Percentiles rank a stretch among this genome's conserved stretches.
Evolutionary conservation across 2,797 vertebrate species (phyloP).

Genomic region (Pyrocephalus nanus): DNA sequence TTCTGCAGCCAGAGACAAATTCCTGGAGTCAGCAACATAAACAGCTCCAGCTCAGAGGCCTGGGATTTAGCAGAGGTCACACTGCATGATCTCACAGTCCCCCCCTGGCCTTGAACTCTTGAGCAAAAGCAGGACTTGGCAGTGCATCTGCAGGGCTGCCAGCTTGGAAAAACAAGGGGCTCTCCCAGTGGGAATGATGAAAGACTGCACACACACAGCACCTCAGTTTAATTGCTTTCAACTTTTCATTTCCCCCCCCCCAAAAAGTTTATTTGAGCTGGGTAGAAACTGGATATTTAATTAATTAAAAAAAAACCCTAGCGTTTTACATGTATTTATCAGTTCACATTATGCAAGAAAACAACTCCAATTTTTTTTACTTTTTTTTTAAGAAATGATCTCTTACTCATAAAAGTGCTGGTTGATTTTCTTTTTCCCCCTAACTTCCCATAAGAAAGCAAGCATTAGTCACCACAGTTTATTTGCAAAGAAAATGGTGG

Average conservation of each 20-base stretch:
- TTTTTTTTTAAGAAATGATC: neutral
- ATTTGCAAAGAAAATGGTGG: conserved; percentile 58
- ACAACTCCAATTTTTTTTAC: neutral
- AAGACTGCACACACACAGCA: conserved; percentile 41
- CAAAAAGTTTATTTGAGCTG: conserved; percentile 39
- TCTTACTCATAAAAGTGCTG: conserved; percentile 28
- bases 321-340: conserved; percentile 35
- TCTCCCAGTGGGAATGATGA: conserved; percentile 52
- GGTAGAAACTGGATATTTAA: conserved; percentile 42
- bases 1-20: conserved; percentile 16
- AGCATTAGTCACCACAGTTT: conserved; percentile 56
- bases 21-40: conserved; percentile 1
- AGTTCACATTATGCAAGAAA: conserved; percentile 36
- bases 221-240: conserved; percentile 57
- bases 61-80: conserved; percentile 50
- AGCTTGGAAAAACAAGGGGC: conserved; percentile 60
- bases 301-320: conserved; percentile 18
- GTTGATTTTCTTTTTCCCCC: neutral
- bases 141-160: neutral
- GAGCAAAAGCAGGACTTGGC: conserved; percentile 62
- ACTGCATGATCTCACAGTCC: neutral
- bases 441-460: conserved; percentile 4
- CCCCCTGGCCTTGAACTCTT: conserved; percentile 46
- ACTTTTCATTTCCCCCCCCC: conserved; percentile 18
- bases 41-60: neutral